Evolutionary conservation across 2,797 vertebrate genomes (phyloP).

Genomic region (Microtus californicus): DNA sequence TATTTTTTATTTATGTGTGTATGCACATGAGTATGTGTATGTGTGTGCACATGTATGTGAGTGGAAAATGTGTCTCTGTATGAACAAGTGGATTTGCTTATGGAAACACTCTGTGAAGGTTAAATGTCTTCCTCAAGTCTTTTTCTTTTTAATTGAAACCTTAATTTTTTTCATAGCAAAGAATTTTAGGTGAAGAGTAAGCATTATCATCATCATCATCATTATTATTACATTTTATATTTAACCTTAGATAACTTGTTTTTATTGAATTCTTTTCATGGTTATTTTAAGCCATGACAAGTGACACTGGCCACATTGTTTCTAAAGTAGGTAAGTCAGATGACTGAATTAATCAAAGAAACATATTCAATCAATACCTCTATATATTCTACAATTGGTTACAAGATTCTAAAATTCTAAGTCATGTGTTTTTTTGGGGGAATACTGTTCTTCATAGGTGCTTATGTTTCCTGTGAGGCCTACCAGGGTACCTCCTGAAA

Average conservation of each 20-base stretch:
- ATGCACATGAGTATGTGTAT: neutral
- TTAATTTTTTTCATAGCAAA: neutral
- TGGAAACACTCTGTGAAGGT: neutral
- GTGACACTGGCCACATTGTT: neutral
- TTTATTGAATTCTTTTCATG: conserved; percentile 31
- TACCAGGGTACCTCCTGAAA: neutral
- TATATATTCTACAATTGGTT: neutral
- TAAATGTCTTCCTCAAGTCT: neutral
- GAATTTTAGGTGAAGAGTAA: conserved; percentile 6
- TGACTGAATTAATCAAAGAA: conserved; percentile 49
- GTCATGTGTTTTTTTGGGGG: neutral
- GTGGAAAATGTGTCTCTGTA: neutral
- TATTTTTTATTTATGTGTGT: neutral
- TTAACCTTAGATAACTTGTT: conserved; percentile 38
- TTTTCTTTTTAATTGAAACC: neutral
- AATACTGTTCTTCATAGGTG: neutral
- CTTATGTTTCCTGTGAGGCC: neutral
- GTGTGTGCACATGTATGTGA: too few relatives aligned
- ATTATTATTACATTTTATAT: conserved; percentile 5
- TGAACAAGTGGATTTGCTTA: neutral
- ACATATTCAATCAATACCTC: neutral
- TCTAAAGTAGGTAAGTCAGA: conserved; percentile 18
- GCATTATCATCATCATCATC: too few relatives aligned
- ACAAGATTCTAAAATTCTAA: conserved; percentile 23
- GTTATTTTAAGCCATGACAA: conserved; percentile 21